Evolutionary conservation across 1,140 invertebrate genomes (phyloP).

Genomic region (Phortica variegata): DNA sequence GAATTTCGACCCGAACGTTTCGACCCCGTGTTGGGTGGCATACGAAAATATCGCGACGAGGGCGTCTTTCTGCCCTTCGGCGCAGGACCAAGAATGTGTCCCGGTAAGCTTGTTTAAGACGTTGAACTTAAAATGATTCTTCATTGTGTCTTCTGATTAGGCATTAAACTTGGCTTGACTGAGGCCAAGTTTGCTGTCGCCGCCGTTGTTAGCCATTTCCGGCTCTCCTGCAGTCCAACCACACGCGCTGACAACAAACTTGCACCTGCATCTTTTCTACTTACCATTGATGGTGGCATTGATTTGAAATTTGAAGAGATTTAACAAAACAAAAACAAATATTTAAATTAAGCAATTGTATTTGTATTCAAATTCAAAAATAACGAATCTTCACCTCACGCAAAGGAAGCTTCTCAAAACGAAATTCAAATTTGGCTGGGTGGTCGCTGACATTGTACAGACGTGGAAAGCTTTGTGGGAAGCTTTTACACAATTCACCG

Average conservation of each 20-base stretch:
- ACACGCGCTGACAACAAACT: neutral
- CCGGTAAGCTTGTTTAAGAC: too few species aligned
- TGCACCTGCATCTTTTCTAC: neutral
- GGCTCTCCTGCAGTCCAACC: neutral
- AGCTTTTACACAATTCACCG: too few species aligned
- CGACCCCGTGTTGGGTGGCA: conserved; percentile 27
- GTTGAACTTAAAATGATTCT: too few species aligned
- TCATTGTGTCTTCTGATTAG: neutral
- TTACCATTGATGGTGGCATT: neutral
- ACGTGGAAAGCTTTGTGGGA: too few species aligned
- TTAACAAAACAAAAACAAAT: too few species aligned
- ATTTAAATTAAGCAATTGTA: too few species aligned
- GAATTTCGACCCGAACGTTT: conserved; percentile 18
- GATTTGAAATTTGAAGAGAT: neutral
- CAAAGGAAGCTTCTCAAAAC: too few species aligned
- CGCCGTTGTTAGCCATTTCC: neutral
- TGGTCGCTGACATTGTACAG: conserved; percentile 39
- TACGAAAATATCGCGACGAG: conserved; percentile 40
- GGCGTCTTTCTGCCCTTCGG: conserved; percentile 64
- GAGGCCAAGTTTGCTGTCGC: neutral
- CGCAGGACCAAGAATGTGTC: conserved; percentile 65
- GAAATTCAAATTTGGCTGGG: too few species aligned
- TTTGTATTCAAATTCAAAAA: too few species aligned
- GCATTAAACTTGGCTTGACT: neutral
- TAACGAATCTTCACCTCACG: too few species aligned